Evolutionary conservation across 1,140 invertebrate genomes (phyloP).

Genomic region (Pogonognathellus flavescens): DNA sequence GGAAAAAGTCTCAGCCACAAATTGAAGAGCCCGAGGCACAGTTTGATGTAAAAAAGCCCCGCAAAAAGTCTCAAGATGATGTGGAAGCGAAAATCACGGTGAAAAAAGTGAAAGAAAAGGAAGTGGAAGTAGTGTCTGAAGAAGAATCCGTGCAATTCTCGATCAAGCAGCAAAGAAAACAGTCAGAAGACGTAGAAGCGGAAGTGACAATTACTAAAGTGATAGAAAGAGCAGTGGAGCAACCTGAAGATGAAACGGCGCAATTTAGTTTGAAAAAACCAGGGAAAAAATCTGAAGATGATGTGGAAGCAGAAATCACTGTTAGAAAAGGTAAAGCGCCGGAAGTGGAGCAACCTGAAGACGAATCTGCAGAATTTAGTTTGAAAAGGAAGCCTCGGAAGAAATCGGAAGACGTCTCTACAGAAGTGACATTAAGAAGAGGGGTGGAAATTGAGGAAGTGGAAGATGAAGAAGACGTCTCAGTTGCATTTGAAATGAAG

Average conservation of each 20-base stretch:
- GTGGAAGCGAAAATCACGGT: conserved; percentile 10
- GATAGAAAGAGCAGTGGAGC: conserved; percentile 69
- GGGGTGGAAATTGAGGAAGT: not conserved
- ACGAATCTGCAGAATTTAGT: conserved; percentile 69
- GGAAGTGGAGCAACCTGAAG: conserved; percentile 70
- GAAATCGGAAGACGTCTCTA: conserved; percentile 68
- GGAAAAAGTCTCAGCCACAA: not conserved
- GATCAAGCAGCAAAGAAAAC: no score
- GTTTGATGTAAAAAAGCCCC: no score
- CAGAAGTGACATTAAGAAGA: not conserved
- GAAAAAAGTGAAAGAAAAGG: not conserved
- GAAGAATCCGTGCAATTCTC: conserved; percentile 55
- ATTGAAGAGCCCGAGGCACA: conserved; percentile 39
- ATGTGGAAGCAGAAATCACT: conserved; percentile 69
- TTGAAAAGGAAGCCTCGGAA: conserved; percentile 70
- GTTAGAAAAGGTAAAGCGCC: conserved; percentile 74
- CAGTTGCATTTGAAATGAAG: not conserved
- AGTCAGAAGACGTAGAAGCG: no score
- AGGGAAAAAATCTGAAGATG: conserved; percentile 70
- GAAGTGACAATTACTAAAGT: conserved; percentile 54
- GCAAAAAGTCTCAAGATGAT: no score
- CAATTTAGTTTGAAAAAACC: conserved; percentile 53
- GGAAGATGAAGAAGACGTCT: not conserved
- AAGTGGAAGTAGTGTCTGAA: conserved; percentile 64
- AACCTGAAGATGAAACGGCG: no score